These are phyloP conservation scores for Sula dactylatra DNA, from an alignment of 2,113 vertebrate species.

Conservation along the genomic window DNA sequence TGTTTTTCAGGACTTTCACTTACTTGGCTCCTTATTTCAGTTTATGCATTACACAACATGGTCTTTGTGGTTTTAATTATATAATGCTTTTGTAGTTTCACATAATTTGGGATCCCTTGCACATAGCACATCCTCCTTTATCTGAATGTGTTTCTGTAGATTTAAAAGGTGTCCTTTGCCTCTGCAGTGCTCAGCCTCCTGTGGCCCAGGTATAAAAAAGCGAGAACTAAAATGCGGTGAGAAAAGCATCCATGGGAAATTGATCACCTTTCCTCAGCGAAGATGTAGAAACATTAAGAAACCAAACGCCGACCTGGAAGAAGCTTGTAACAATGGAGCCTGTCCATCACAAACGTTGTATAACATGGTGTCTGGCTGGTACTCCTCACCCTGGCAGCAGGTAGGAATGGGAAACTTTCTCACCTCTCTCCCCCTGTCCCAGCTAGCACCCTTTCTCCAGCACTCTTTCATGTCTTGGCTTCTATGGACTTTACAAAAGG, in stretches of 20 bases:
- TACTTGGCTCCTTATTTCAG: not conserved
- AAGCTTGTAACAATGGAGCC: conserved; percentile 78
- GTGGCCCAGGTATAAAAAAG: conserved; percentile 83
- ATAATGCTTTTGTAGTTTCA: not conserved
- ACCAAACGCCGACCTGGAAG: conserved; percentile 81
- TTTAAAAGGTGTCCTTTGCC: not conserved
- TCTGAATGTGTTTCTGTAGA: not conserved
- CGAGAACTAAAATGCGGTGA: conserved; percentile 88
- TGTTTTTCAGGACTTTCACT: not conserved
- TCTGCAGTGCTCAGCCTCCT: conserved; percentile 87
- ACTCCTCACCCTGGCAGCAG: conserved; percentile 93
- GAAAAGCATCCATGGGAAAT: conserved; percentile 80
- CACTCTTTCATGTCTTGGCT: not conserved
- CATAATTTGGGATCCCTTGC: not conserved
- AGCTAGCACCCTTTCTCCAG: not conserved
- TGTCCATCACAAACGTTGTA: conserved; percentile 72
- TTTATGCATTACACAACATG: rapidly evolving
- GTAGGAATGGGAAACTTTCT: conserved; percentile 57
- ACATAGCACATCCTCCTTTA: not conserved
- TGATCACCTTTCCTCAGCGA: conserved; percentile 82
- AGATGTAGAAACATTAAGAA: conserved; percentile 89
- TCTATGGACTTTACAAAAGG: not conserved
- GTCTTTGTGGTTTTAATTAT: not conserved
- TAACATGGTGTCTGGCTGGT: conserved; percentile 81
- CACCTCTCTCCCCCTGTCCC: not conserved